These are phyloP conservation scores for Heteronetta atricapilla DNA, from an alignment of 2,113 vertebrate species.

Conservation along the genomic window DNA sequence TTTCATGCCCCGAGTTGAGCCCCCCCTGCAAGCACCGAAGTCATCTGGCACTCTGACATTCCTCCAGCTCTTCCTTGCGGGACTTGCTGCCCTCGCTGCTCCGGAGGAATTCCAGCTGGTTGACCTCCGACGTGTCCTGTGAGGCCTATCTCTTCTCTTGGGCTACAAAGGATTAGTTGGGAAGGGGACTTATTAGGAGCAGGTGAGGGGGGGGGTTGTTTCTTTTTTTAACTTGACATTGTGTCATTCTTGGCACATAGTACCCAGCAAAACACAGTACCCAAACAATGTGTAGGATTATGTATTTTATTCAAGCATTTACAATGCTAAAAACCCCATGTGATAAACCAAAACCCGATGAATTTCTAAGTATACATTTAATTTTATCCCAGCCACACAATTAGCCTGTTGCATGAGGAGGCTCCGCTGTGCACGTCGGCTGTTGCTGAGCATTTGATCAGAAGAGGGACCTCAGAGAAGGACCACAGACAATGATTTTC, in stretches of 20 bases:
- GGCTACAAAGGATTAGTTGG: background rate
- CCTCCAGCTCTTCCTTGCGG: background rate
- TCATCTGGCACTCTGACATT: background rate
- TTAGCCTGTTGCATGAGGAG: background rate
- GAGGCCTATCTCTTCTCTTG: background rate
- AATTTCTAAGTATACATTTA: background rate
- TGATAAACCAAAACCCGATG: background rate
- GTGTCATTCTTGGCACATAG: background rate
- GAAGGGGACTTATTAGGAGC: background rate
- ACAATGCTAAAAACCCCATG: background rate
- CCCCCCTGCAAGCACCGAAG: background rate
- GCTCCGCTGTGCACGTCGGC: background rate
- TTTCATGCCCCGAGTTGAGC: background rate
- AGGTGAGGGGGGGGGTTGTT: background rate
- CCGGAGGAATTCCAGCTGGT: background rate
- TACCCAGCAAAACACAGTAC: background rate
- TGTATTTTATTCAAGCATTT: background rate
- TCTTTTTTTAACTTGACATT: background rate
- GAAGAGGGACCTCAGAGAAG: background rate
- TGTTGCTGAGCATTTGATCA: background rate
- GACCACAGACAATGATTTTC: no score
- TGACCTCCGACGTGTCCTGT: background rate
- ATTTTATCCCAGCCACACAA: background rate
- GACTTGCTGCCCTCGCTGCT: slow-evolving; percentile 32
- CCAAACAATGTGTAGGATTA: background rate